Conservation (phyloP, 1,140 invertebrate species). For the Bradynema listronoti region DNA sequence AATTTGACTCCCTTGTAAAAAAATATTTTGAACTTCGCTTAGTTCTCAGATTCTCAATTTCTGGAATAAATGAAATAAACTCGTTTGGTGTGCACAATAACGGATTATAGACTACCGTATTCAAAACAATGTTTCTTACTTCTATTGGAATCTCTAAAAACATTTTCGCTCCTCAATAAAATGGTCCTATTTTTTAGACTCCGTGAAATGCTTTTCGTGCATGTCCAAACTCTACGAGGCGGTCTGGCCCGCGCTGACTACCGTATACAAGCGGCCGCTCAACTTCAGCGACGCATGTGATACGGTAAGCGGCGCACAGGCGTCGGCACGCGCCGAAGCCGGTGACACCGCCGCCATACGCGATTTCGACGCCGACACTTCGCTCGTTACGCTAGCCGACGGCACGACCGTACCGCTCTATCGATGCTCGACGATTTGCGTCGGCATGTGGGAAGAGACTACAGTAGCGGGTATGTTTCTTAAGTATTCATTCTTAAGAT, state of each 20-base stretch:
- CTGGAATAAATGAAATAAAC: too few species aligned
- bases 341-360: too few species aligned
- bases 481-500: not conserved
- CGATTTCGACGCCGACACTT: too few species aligned
- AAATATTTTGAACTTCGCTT: too few species aligned
- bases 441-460: conserved; percentile 33
- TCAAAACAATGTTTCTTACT: too few species aligned
- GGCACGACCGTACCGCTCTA: conserved; percentile 3
- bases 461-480: conserved; percentile 28
- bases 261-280: conserved; percentile 32
- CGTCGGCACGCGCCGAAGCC: too few species aligned
- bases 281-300: conserved; percentile 41
- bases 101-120: too few species aligned
- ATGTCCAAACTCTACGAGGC: conserved; percentile 43
- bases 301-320: conserved; percentile 21
- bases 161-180: too few species aligned
- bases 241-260: conserved; percentile 34
- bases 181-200: conserved; percentile 40
- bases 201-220: conserved; percentile 37
- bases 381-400: conserved; percentile 27
- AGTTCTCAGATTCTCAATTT: too few species aligned
- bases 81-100: too few species aligned
- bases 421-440: conserved; percentile 36
- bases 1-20: too few species aligned
- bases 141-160: too few species aligned